Conservation (phyloP, 2,797 vertebrate species). For the Tenualosa thibaudeaui region DNA sequence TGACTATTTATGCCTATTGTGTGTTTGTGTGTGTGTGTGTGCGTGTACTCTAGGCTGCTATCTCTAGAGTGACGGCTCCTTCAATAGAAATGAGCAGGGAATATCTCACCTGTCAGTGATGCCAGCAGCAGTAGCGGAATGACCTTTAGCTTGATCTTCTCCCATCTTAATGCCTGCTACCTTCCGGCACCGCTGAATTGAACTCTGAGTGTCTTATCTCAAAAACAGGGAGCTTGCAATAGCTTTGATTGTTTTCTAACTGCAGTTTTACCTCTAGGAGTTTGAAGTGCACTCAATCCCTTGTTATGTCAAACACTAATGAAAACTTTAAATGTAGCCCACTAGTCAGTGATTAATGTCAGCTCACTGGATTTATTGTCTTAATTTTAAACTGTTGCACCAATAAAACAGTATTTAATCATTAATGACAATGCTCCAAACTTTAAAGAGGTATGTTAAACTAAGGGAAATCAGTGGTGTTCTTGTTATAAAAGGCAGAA, state of each 20-base stretch:
- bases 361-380: background rate
- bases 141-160: background rate
- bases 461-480: background rate
- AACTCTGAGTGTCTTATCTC: background rate
- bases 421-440: background rate
- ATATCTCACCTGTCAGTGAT: background rate
- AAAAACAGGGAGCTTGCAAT: background rate
- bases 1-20: background rate
- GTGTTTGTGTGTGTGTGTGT: background rate
- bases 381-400: conserved; percentile 16
- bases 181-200: background rate
- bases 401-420: conserved; percentile 7
- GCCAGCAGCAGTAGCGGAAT: background rate
- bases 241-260: background rate
- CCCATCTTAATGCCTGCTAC: background rate
- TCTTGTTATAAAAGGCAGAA: conserved; percentile 4
- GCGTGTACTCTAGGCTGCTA: background rate
- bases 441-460: background rate
- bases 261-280: background rate
- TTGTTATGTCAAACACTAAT: background rate
- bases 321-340: background rate
- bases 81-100: background rate
- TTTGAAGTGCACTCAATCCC: background rate
- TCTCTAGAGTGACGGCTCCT: background rate
- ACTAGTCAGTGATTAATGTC: background rate